Conservation (phyloP, 2,797 vertebrate species). For the Liparis tanakae region DNA sequence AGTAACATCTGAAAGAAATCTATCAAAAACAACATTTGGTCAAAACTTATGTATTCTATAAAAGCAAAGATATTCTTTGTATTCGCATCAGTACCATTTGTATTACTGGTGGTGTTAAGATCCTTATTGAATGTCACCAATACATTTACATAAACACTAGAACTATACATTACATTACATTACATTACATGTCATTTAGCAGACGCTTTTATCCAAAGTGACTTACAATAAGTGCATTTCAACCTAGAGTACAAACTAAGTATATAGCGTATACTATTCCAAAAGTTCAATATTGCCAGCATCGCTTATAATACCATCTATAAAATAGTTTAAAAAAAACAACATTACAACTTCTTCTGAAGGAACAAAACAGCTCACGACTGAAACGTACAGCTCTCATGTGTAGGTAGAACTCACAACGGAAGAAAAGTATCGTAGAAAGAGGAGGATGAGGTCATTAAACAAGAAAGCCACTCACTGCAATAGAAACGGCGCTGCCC, state of each 20-base stretch:
- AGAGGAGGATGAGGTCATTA: background rate
- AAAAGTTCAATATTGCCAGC: background rate
- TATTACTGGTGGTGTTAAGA: background rate
- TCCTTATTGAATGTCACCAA: background rate
- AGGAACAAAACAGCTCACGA: background rate
- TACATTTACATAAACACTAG: background rate
- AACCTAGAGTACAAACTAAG: too few species aligned
- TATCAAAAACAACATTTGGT: background rate
- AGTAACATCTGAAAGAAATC: background rate
- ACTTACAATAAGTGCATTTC: too few species aligned
- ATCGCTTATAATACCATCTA: background rate
- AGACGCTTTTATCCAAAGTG: too few species aligned
- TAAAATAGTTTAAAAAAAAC: background rate
- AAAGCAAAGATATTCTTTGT: background rate
- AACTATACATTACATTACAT: too few species aligned
- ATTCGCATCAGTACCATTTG: background rate
- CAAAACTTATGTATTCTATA: background rate
- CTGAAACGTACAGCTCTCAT: background rate
- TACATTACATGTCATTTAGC: too few species aligned
- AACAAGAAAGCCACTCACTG: slow-evolving; percentile 83
- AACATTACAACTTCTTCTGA: background rate
- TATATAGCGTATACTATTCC: background rate
- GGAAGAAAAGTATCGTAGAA: background rate
- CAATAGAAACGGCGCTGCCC: slow-evolving; percentile 94
- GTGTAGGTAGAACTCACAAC: background rate